phyloP scores from a whole-genome alignment of 2,888 invertebrate genomes.

The Atrina japonica region DNA sequence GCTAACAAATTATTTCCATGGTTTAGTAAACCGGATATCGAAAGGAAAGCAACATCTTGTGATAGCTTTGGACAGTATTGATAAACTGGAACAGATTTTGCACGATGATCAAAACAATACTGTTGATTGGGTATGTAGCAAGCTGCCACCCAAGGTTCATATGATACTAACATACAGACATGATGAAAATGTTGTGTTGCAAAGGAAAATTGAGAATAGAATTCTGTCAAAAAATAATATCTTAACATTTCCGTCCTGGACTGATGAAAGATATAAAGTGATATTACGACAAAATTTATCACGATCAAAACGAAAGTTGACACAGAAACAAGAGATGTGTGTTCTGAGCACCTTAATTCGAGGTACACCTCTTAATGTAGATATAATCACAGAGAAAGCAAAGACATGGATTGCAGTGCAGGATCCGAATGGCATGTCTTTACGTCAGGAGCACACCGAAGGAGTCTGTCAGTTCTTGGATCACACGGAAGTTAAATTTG shows the following conservation, averaged over 20 bases:
- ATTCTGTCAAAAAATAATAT: slow-evolving; percentile 47
- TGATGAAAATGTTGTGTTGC: slow-evolving; percentile 30
- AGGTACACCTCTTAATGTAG: slow-evolving; percentile 41
- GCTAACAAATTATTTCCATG: slow-evolving; percentile 62
- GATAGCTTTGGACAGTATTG: slow-evolving; percentile 58
- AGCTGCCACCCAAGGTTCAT: slow-evolving; percentile 66
- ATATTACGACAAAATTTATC: slow-evolving; percentile 40
- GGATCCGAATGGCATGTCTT: not conserved
- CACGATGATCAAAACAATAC: slow-evolving; percentile 38
- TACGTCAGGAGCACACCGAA: slow-evolving; percentile 17
- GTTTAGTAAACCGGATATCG: slow-evolving; percentile 62
- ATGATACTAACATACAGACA: slow-evolving; percentile 60
- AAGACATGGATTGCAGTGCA: slow-evolving; percentile 41
- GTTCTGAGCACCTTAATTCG: slow-evolving; percentile 39
- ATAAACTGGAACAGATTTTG: slow-evolving; percentile 61
- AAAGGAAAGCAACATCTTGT: slow-evolving; percentile 53
- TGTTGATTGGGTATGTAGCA: slow-evolving; percentile 64
- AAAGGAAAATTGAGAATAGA: slow-evolving; percentile 43
- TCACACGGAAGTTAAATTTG: slow-evolving; percentile 56
- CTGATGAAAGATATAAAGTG: slow-evolving; percentile 43
- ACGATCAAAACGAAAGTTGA: slow-evolving; percentile 40
- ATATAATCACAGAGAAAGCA: slow-evolving; percentile 29
- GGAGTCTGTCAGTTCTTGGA: slow-evolving; percentile 45
- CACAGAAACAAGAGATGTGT: slow-evolving; percentile 41
- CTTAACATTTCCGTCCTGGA: slow-evolving; percentile 46